phyloP scores from a whole-genome alignment of 2,113 vertebrate genomes.

The Calcarius ornatus region DNA sequence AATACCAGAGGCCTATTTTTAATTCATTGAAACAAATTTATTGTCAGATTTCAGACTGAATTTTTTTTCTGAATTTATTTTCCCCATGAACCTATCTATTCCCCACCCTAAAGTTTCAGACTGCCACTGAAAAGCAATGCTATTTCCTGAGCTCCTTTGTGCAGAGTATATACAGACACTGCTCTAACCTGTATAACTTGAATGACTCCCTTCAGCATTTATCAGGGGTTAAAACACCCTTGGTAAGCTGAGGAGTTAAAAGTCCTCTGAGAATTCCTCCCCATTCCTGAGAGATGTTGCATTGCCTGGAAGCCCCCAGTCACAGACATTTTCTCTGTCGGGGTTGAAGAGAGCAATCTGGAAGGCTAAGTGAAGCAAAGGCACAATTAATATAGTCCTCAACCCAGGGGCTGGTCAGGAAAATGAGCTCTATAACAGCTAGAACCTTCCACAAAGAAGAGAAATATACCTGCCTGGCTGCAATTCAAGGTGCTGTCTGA shows the following conservation, averaged over 20 bases:
- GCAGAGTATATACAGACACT: neutral
- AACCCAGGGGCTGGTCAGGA: neutral
- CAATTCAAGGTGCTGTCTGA: conserved; percentile 11
- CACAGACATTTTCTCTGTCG: neutral
- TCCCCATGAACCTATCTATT: neutral
- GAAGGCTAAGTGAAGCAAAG: neutral
- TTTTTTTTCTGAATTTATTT: neutral
- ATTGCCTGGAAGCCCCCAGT: neutral
- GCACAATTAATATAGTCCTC: neutral
- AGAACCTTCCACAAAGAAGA: conserved; percentile 26
- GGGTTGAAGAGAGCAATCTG: neutral
- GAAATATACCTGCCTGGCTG: conserved; percentile 19
- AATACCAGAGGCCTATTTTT: neutral
- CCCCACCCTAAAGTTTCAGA: neutral
- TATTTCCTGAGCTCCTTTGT: neutral
- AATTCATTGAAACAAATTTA: neutral
- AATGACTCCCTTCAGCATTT: neutral
- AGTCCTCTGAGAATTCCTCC: neutral
- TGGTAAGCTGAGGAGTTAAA: neutral
- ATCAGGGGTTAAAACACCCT: neutral
- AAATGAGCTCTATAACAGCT: conserved; percentile 5
- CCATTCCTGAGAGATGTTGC: neutral
- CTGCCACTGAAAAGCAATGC: neutral
- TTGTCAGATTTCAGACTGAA: neutral
- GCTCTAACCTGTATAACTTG: neutral